These are phyloP conservation scores for Acanthisitta chloris DNA, from an alignment of 2,113 vertebrate genomes.

Conservation along the genomic window DNA sequence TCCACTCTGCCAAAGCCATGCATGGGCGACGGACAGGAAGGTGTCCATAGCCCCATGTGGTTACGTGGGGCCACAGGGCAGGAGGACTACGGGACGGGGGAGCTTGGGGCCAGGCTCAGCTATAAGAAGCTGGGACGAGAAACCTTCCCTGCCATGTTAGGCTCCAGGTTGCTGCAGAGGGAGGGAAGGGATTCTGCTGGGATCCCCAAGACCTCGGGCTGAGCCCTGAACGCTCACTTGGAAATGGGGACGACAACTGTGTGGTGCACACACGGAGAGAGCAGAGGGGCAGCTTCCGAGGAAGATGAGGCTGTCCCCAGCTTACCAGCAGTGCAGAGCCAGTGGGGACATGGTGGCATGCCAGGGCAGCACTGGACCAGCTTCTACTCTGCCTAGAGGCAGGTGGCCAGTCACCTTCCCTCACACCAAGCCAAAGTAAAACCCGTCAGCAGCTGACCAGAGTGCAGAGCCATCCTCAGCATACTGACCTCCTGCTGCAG, in stretches of 20 bases:
- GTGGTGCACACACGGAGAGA: fast-evolving
- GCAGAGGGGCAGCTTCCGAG: background rate
- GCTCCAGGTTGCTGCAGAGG: background rate
- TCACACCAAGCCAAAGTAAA: background rate
- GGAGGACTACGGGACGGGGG: background rate
- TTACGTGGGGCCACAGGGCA: fast-evolving
- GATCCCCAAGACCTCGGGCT: background rate
- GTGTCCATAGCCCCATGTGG: fast-evolving
- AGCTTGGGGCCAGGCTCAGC: background rate
- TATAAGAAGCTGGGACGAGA: background rate
- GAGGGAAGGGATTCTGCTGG: background rate
- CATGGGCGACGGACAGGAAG: fast-evolving
- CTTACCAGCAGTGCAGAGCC: background rate
- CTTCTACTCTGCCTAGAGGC: background rate
- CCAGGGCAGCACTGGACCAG: background rate
- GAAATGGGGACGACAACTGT: fast-evolving
- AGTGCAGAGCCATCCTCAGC: background rate
- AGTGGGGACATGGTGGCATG: fast-evolving
- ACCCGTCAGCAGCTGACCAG: background rate
- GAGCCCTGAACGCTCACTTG: background rate
- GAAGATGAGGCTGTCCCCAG: background rate
- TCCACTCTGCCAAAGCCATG: fast-evolving
- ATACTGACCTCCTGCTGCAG: background rate
- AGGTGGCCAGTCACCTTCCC: fast-evolving
- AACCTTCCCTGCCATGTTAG: background rate